Evolutionary conservation across 2,797 vertebrate species (phyloP), one percentile per base, ranked within the genome.

Genomic region (Momotus momota): DNA sequence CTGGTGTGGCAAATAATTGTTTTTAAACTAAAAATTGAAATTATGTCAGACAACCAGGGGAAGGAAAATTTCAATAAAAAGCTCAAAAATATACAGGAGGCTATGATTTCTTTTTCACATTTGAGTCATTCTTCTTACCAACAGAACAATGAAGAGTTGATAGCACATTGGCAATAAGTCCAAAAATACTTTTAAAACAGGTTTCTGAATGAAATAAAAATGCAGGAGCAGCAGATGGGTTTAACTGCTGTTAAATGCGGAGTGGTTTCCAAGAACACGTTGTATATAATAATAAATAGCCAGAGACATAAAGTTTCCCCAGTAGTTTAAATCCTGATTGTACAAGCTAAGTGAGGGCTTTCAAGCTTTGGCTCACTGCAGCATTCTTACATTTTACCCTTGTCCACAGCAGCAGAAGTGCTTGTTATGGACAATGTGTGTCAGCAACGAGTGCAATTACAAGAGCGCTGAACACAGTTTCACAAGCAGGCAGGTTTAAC

Each of bases 261-360:
- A 95, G 87, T 77, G 29, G 69, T 85, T 97, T 98, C 97, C 97
- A 98, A 97, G 98, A 97, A 98, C 97, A 97, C 79, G 96, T 87
- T 97, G 94, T 96, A 96, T 97, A 70, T 71, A 96, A 79, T 84
- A 96, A 91, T 84, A 92, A 95, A 97, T 82, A 96, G 75, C 83
- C 84, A 86, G 83, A 95, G 90, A 78, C 62, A 86, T 83, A 75
- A 71, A 95, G 52, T 93, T 96, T 94, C 77, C 93, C 57, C 90
- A 74, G 26, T 46, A 94, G 73, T 90, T 96, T 91, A 92, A 86
- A 95, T 66, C 60, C 84, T 92, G 54, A 92, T 84, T 40, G 7
- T 46, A 72, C 7, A 23, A 92, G 69, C 77, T 86, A 80, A 88
- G 88, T 15, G 70, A 77, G 9, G 13, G 69, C 81, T 94, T 85